Conservation (phyloP, 1,140 invertebrate genomes). For the Aphaenogaster ashmeadi region DNA sequence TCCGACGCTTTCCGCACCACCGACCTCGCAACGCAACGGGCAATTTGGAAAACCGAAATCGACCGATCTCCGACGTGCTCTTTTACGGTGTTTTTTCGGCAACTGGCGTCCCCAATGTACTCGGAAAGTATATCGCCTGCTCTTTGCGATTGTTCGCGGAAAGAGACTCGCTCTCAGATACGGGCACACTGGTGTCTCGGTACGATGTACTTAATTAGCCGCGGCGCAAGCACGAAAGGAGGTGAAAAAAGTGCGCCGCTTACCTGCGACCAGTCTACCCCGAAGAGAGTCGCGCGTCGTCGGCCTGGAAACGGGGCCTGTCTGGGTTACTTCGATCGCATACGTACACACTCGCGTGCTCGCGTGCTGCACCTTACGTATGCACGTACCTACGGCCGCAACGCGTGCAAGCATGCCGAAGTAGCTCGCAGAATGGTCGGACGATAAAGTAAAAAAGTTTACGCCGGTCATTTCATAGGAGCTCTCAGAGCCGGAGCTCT, state of each 20-base stretch:
- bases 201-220: slow-evolving; percentile 32
- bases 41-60: slow-evolving; percentile 67
- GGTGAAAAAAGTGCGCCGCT: slow-evolving; percentile 4
- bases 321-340: slow-evolving; percentile 51
- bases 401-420: slow-evolving; percentile 42
- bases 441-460: slow-evolving; percentile 81
- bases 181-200: background rate
- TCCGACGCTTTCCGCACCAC: slow-evolving; percentile 54
- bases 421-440: slow-evolving; percentile 61
- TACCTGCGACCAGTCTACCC: background rate
- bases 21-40: slow-evolving; percentile 61
- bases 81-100: background rate
- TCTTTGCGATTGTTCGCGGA: background rate
- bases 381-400: slow-evolving; percentile 7
- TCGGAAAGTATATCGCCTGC: background rate
- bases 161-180: background rate
- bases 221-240: background rate
- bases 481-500: slow-evolving; percentile 63
- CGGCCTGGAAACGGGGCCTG: slow-evolving; percentile 30
- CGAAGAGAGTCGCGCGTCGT: slow-evolving; percentile 22
- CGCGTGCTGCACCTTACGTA: slow-evolving; percentile 31
- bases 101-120: background rate
- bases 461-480: slow-evolving; percentile 77
- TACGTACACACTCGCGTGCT: slow-evolving; percentile 27
- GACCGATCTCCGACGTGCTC: slow-evolving; percentile 62